Percentiles rank a stretch among this genome's conserved stretches.
Conservation (phyloP, 1,140 invertebrate species). For the Aphelenchoides fujianensis region DNA sequence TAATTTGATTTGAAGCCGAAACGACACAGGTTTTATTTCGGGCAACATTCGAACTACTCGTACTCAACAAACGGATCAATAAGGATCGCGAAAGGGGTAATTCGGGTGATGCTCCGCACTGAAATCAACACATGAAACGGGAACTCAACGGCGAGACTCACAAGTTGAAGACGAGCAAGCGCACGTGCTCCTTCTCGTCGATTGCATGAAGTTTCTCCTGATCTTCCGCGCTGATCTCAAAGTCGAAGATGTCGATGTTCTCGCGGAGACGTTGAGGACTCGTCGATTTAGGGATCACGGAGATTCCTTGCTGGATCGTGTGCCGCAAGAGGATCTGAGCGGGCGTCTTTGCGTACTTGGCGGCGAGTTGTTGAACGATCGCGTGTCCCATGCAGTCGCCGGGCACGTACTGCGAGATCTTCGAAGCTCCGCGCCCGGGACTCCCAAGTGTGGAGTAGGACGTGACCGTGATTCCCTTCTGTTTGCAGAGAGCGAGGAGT, state of each 20-base stretch:
- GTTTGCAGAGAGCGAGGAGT: too few species aligned
- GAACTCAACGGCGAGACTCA: too few species aligned
- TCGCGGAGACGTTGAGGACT: constrained; percentile 61
- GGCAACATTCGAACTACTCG: too few species aligned
- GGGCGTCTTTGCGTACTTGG: too few species aligned
- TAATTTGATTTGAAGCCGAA: too few species aligned
- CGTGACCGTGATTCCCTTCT: too few species aligned
- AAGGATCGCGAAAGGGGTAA: too few species aligned
- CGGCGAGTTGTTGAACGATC: too few species aligned
- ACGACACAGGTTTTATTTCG: too few species aligned
- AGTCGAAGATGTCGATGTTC: constrained; percentile 61
- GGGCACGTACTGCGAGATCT: constrained; percentile 29
- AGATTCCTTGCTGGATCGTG: constrained; percentile 58
- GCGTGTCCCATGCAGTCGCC: constrained; percentile 63
- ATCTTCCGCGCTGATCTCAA: constrained; percentile 36
- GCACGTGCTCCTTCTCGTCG: constrained; percentile 17
- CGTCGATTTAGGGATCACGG: constrained; percentile 64
- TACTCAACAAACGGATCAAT: too few species aligned
- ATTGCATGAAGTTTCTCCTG: constrained; percentile 28
- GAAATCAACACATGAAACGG: too few species aligned
- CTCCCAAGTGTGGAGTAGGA: constrained; percentile 50
- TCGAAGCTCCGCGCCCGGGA: constrained; percentile 49
- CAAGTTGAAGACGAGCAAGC: constrained; percentile 13
- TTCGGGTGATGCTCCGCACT: too few species aligned
- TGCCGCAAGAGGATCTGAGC: constrained; percentile 65